A percentile compares a stretch with the other conserved stretches of the same genome.
These are phyloP conservation scores for Romanogobio albipinnatus DNA, from an alignment of 2,113 vertebrate genomes.

Conservation along the genomic window DNA sequence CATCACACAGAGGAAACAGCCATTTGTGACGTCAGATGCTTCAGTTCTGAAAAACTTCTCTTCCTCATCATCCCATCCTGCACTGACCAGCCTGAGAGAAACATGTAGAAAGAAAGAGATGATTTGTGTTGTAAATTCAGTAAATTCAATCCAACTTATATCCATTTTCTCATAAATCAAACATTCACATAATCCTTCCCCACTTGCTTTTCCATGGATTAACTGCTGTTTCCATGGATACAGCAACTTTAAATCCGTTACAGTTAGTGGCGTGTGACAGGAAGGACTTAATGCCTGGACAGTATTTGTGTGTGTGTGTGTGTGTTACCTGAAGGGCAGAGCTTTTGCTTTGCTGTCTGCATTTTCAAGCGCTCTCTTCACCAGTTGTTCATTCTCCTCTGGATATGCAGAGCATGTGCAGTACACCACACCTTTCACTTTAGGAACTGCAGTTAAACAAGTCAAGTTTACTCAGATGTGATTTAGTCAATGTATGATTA, in stretches of 20 bases:
- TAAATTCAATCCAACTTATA: slow-evolving; percentile 5
- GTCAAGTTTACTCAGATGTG: background rate
- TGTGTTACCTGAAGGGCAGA: slow-evolving; percentile 81
- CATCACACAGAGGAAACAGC: slow-evolving; percentile 89
- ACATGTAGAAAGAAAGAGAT: background rate
- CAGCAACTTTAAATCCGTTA: slow-evolving; percentile 39
- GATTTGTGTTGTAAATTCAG: background rate
- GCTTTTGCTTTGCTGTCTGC: slow-evolving; percentile 70
- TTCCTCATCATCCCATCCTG: slow-evolving; percentile 63
- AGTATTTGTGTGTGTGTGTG: slow-evolving; percentile 13
- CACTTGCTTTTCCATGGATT: slow-evolving; percentile 9
- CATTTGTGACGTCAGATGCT: slow-evolving; percentile 81
- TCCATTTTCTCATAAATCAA: slow-evolving; percentile 7
- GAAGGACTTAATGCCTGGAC: slow-evolving; percentile 11
- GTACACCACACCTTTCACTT: slow-evolving; percentile 88
- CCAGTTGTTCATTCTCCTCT: slow-evolving; percentile 89
- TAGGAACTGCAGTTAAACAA: slow-evolving; percentile 76
- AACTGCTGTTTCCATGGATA: slow-evolving; percentile 41
- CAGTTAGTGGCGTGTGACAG: slow-evolving; percentile 42
- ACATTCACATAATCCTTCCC: slow-evolving; percentile 16
- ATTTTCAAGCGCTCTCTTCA: slow-evolving; percentile 82
- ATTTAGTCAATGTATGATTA: background rate
- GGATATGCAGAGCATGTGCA: slow-evolving; percentile 88
- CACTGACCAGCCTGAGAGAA: slow-evolving; percentile 78
- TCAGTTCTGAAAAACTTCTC: slow-evolving; percentile 83